These are phyloP conservation scores for Cyanoliseus patagonus DNA, from an alignment of 2,113 vertebrate genomes.

Conservation along the genomic window DNA sequence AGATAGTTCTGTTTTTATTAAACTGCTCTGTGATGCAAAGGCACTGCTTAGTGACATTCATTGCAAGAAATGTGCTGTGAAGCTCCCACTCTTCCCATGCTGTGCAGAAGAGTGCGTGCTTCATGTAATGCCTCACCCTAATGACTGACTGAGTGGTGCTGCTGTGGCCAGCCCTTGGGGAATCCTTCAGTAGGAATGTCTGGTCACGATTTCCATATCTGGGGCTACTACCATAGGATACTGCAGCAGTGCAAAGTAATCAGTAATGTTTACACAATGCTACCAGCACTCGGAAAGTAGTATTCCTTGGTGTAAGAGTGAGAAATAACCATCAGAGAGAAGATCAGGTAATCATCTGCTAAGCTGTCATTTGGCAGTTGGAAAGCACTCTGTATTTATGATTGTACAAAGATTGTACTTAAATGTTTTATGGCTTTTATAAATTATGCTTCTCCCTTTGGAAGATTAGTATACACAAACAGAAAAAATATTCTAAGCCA, in stretches of 20 bases:
- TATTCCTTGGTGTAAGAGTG: background rate
- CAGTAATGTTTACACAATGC: accelerated
- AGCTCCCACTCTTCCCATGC: background rate
- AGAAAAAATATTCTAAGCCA: background rate
- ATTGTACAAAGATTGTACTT: background rate
- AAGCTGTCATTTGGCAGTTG: background rate
- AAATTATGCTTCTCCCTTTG: background rate
- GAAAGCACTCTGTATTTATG: background rate
- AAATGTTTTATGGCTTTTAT: background rate
- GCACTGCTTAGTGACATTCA: background rate
- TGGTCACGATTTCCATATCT: background rate
- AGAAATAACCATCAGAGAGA: background rate
- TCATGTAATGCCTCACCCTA: accelerated
- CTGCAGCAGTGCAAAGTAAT: background rate
- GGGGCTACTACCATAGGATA: accelerated
- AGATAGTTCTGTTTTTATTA: background rate
- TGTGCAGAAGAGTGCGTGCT: background rate
- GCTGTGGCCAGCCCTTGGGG: background rate
- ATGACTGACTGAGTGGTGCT: background rate
- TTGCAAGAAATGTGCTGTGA: background rate
- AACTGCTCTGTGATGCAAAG: background rate
- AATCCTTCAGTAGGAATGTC: background rate
- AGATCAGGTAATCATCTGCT: background rate
- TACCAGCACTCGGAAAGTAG: background rate
- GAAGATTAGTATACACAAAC: background rate